These are phyloP conservation scores for Acleris cristana DNA, from an alignment of 2,888 invertebrate genomes.

Conservation along the genomic window DNA sequence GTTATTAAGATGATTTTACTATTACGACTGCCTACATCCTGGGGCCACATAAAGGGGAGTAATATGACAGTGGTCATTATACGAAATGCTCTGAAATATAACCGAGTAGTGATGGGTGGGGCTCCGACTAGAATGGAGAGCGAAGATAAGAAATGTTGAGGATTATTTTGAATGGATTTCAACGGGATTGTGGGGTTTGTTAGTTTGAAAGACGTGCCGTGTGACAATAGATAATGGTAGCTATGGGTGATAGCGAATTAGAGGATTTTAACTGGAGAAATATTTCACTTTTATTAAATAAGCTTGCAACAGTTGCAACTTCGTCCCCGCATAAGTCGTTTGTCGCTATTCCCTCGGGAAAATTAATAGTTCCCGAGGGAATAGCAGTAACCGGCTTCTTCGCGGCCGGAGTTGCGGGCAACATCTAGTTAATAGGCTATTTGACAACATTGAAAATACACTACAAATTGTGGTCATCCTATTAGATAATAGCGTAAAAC, in stretches of 20 bases:
- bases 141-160: constrained; percentile 26
- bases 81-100: constrained; percentile 41
- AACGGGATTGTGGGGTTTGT: background rate
- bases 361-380: too few species aligned
- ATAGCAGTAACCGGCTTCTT: too few species aligned
- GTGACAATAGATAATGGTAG: background rate
- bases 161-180: constrained; percentile 25
- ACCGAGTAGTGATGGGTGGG: constrained; percentile 36
- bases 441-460: too few species aligned
- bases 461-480: too few species aligned
- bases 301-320: too few species aligned
- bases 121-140: constrained; percentile 29
- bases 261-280: too few species aligned
- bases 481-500: too few species aligned
- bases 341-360: too few species aligned
- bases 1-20: constrained; percentile 76
- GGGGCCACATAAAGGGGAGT: constrained; percentile 68
- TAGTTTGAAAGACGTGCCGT: background rate
- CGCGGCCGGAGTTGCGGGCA: too few species aligned
- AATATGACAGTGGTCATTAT: constrained; percentile 52
- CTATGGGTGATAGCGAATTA: background rate
- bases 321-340: too few species aligned
- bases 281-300: too few species aligned
- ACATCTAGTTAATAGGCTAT: too few species aligned
- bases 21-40: constrained; percentile 75